Evolutionary conservation across 64 coral and sea anemone species (phyloP), one percentile per base, ranked within the genome.

Genomic region (Anthopleura sola): DNA sequence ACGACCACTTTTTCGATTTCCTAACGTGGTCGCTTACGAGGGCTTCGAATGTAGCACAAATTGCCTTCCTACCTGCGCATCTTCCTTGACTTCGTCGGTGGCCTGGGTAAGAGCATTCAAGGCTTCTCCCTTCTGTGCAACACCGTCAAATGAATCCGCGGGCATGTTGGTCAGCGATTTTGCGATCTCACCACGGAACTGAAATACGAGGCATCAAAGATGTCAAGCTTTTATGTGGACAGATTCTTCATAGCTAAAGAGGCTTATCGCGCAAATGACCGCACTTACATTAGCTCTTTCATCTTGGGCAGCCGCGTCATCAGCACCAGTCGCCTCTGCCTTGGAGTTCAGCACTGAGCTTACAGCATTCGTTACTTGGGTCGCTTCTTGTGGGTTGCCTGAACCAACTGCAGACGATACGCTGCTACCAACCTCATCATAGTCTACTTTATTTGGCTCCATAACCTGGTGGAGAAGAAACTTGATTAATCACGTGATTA

Each of bases 331-430:
- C 0, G 75, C 48, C 3, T 86, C 84, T 50, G 90, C 85, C 53
- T 97, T 89, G 12, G 90, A 75, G 69, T 97, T 97, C 33, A 97
- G 54, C 58, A 97, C 94, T 8, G 94, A 97, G 54, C 94, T 92
- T 10, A 86, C 90, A 3, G 94, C 94, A 23, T 89, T 92, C 6
- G 94, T 92, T 11, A 92, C 78, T 64, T 97, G 94, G 13, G 90
- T 50, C 0, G 94, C 94, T 50, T 97, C 87, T 46, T 79, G 76
- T 46, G 76, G 76, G 44, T 79, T 79, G 2, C 76, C 76, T 44
- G 37, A 38, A 19, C 76, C 44, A 0, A 79, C 76, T 24, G 76
- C 76, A 48, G 17, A 20, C 23, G 76, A 6, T 20, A 79, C 76
- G 38, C 38, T 79, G 21, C 24, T 44, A 24, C 76, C 76, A 5